Evolutionary conservation across 2,797 vertebrate genomes (phyloP), one percentile per base, ranked within the genome.

Genomic region (Tarsius wallacei): DNA sequence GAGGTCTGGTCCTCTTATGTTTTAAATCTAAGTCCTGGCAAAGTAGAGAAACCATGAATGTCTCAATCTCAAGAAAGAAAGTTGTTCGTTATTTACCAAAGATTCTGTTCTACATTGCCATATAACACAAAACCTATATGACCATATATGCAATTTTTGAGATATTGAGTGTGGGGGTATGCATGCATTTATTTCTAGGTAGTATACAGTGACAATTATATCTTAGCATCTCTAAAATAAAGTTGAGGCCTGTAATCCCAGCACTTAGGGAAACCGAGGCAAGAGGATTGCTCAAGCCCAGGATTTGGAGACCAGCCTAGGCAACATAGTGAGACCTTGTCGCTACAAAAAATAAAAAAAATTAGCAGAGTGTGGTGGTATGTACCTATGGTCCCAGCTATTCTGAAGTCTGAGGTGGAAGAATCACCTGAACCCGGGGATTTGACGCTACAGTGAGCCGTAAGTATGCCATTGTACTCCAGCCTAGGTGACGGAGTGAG

Each of bases 21-120:
- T 96, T 88, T 84, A 97, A 94, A 78, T 68, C 11, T 64, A 96
- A 96, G 51, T 96, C 5, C 47, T 61, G 64, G 77, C 26, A 53
- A 97, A 90, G 21, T 49, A 83, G 70, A 53, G 68, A 71, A 63
- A 42, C 63, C 12, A 31, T 36, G 82, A 33, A 77, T 13, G 51
- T 88, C 71, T 81, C 47, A 95, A n/a, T 66, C 47, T 90, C 61
- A 49, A 76, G 19, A 85, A 95, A 49, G 49, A 87, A 83, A 59
- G 31, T 42, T 51, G 42, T 70, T 55, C 22, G 59, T 2, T 42
- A 93, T 71, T 93, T 87, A 7, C 22, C 0, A 0, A 36, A 4
- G 19, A 81, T 55, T 92, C 63, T 53, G 8, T 71, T 96, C 11
- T 17, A 26, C 31, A 9, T 63, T 55, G 85, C 17, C 11, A 53